These are phyloP conservation scores for Hipparchia semele DNA, from an alignment of 2,888 invertebrate species.

Conservation along the genomic window DNA sequence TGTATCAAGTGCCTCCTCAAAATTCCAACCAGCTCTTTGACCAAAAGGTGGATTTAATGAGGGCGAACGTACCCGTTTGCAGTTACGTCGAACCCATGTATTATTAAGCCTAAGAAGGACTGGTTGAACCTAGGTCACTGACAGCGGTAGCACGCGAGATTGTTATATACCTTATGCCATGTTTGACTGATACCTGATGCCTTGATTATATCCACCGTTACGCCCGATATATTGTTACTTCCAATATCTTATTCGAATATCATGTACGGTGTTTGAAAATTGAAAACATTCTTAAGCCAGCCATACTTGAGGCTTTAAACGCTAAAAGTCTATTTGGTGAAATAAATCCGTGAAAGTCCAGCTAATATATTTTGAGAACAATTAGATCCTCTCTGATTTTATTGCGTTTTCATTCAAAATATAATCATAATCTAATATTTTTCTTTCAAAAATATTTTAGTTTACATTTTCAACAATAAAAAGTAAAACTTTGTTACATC, in stretches of 20 bases:
- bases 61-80: constrained; percentile 64
- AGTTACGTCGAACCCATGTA: constrained; percentile 70
- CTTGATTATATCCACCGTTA: constrained; percentile 37
- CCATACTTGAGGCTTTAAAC: background rate
- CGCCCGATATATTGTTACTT: background rate
- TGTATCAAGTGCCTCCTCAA: background rate
- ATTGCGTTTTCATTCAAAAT: background rate
- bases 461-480: background rate
- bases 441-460: background rate
- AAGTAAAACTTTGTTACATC: background rate
- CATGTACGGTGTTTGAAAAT: background rate
- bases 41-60: constrained; percentile 63
- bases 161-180: constrained; percentile 42
- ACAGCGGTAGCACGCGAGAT: constrained; percentile 65
- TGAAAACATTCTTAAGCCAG: background rate
- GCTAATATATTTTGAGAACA: too few relatives aligned
- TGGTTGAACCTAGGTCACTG: constrained; percentile 69
- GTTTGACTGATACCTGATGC: constrained; percentile 39
- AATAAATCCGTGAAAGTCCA: too few relatives aligned
- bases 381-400: too few relatives aligned
- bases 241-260: constrained; percentile 5
- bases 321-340: too few relatives aligned
- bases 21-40: constrained; percentile 1
- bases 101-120: constrained; percentile 80
- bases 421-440: background rate